These are phyloP conservation scores for Carassius carassius DNA, from an alignment of 2,113 vertebrate species.

Conservation along the genomic window DNA sequence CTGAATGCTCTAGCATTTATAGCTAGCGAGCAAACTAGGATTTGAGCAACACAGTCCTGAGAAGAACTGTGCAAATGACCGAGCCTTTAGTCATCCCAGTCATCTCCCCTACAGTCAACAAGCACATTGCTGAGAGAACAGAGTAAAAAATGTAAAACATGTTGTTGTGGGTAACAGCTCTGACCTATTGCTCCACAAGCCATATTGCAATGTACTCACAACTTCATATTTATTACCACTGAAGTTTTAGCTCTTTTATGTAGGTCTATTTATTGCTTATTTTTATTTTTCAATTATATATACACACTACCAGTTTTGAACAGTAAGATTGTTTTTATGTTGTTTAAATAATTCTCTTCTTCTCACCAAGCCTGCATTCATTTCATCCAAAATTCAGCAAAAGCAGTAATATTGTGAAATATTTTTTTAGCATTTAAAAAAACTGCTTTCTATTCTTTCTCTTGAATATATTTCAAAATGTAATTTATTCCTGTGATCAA, in stretches of 20 bases:
- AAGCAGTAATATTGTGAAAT: too few species aligned
- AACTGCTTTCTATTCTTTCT: too few species aligned
- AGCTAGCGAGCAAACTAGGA: conserved; percentile 44
- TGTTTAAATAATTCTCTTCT: neutral
- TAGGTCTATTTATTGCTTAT: neutral
- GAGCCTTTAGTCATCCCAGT: neutral
- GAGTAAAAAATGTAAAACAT: conserved; percentile 17
- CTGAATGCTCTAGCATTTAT: conserved; percentile 45
- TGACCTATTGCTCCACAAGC: neutral
- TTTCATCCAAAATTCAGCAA: too few species aligned
- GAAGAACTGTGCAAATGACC: conserved; percentile 7
- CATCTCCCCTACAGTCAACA: neutral
- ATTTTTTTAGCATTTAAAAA: too few species aligned
- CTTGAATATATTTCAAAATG: too few species aligned
- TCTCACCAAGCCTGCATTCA: neutral
- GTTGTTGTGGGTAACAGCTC: conserved; percentile 1
- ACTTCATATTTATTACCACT: neutral
- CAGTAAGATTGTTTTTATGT: too few species aligned
- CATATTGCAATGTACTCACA: neutral
- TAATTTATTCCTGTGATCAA: too few species aligned
- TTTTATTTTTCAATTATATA: neutral
- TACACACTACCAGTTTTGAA: neutral
- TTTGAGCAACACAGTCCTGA: conserved; percentile 4
- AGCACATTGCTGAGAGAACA: conserved; percentile 21
- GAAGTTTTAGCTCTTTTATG: neutral